Evolutionary conservation across 2,113 vertebrate genomes (phyloP), one percentile per base, ranked within the genome.

Genomic region (Sisor rabdophorus): DNA sequence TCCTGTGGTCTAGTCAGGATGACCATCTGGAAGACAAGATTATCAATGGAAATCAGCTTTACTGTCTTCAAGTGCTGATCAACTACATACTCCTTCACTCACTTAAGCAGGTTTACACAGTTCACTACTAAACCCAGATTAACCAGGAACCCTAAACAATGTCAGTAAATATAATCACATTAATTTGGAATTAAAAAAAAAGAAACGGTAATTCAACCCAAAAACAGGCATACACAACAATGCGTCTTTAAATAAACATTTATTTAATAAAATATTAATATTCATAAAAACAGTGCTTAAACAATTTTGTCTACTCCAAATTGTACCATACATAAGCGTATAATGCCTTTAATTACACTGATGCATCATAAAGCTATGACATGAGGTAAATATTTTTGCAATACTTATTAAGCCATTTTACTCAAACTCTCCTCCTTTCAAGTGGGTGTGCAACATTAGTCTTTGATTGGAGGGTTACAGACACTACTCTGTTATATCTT

Each of bases 401-500:
- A 20, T 61, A 70, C 24, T 22, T 54, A 11, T 54, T 28, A 15
- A 36, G 9, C 30, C 20, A 20, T 47, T 73, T 59, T 10, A 59
- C 24, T 20, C 20, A 60, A 8, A 58, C 2, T 9, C 15, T 3
- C 22, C 16, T 22, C 24, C 17, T 56, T 44, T 56, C 15, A 56
- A 9, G 63, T 16, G 13, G n/a, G 40, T 24, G 59, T 19, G 55
- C 67, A 26, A 7, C 24, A 30, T 17, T 54, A 58, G 56, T 60
- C 11, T 71, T 68, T 9, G 53, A 24, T 54, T 26, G 60, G 11
- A 79, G 71, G 69, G 47, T 85, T 78, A 75, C 67, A 83, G 67
- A 83, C 79, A 36, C 75, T 73, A 53, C 60, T 55, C 74, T 85
- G 73, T n/a, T n/a, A n/a, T n/a, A n/a, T 73, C 30, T 81, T 64